Conservation (phyloP, 1,140 invertebrate genomes). For the Brachionus calyciflorus region DNA sequence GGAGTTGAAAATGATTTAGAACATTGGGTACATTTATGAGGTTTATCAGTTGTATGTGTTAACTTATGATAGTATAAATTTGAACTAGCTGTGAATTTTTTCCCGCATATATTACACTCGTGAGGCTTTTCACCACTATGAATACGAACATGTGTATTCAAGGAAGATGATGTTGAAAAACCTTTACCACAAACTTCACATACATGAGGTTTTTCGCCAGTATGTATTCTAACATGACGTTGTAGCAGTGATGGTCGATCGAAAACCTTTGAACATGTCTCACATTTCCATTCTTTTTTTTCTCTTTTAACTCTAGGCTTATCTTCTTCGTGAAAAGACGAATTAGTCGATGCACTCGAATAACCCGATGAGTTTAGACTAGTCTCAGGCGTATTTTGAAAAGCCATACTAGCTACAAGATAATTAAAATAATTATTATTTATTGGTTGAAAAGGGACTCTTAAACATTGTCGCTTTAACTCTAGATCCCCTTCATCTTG, state of each 20-base stretch:
- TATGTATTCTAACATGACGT: constrained; percentile 58
- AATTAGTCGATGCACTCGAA: neutral
- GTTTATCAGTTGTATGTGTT: constrained; percentile 69
- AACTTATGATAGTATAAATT: constrained; percentile 96
- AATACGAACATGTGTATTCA: constrained; percentile 90
- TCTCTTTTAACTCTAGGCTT: neutral
- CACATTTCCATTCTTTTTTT: constrained; percentile 64
- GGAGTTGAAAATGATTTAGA: constrained; percentile 46
- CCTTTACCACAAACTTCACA: constrained; percentile 88
- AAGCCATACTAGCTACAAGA: neutral
- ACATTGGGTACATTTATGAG: constrained; percentile 36
- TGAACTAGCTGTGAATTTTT: constrained; percentile 89
- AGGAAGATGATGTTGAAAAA: constrained; percentile 88
- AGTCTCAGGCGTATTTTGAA: neutral
- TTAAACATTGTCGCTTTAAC: neutral
- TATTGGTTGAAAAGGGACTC: neutral
- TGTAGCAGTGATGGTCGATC: constrained; percentile 70
- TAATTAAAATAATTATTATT: neutral
- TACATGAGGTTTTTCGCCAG: constrained; percentile 86
- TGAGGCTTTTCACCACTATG: constrained; percentile 90
- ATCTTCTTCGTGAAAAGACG: constrained; percentile 3
- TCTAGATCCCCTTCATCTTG: neutral
- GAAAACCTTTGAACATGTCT: constrained; percentile 78
- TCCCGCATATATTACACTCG: constrained; percentile 87
- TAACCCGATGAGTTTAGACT: constrained; percentile 18